Percentiles rank a stretch among this genome's conserved stretches.
phyloP scores from a whole-genome alignment of 2,113 vertebrate species.

The Theristicus caerulescens region DNA sequence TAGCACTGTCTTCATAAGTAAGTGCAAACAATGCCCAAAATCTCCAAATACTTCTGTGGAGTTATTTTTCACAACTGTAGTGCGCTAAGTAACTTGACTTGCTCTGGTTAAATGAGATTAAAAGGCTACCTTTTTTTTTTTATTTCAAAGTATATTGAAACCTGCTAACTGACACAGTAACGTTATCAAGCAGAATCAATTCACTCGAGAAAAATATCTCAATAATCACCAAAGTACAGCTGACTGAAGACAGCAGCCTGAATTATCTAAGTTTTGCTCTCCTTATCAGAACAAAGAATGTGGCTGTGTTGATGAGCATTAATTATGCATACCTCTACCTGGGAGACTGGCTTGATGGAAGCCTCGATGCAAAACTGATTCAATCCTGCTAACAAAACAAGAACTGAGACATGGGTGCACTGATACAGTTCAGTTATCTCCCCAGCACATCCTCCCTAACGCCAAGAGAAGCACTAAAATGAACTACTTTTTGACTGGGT shows the following conservation, averaged over 20 bases:
- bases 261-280: slow-evolving; percentile 14
- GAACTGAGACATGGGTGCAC: slow-evolving; percentile 71
- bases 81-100: neutral
- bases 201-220: neutral
- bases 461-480: neutral
- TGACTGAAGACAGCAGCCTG: neutral
- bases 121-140: neutral
- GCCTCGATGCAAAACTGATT: slow-evolving; percentile 77
- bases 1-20: neutral
- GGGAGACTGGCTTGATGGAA: slow-evolving; percentile 74
- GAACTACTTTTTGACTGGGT: neutral
- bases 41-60: neutral
- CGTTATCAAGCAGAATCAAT: neutral
- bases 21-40: neutral
- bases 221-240: neutral
- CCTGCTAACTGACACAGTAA: neutral
- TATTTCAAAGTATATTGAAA: neutral
- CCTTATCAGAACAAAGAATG: slow-evolving; percentile 66
- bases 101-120: neutral
- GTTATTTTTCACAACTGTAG: neutral
- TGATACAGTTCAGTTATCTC: slow-evolving; percentile 28
- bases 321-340: slow-evolving; percentile 78
- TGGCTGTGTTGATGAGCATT: slow-evolving; percentile 72
- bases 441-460: slow-evolving; percentile 29
- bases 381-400: slow-evolving; percentile 77